Evolutionary conservation across 2,888 invertebrate genomes (phyloP).

Genomic region (Aspidiotus rigidus): DNA sequence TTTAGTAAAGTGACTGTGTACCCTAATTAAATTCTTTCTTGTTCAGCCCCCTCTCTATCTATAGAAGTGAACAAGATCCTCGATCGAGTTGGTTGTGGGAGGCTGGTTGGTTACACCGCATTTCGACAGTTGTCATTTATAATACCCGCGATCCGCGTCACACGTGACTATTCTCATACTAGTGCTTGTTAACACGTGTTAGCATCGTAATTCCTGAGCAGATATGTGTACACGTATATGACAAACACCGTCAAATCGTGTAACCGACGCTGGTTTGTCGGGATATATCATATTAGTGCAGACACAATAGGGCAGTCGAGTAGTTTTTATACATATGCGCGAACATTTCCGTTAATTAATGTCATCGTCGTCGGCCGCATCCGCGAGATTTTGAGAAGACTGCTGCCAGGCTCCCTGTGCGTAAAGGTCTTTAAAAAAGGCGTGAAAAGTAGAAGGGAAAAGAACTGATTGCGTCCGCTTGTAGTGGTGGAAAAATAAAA

Average conservation of each 20-base stretch:
- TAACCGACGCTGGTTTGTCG: neutral
- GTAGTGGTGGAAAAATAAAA: slow-evolving; percentile 7
- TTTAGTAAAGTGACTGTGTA: too few relatives aligned
- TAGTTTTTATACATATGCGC: slow-evolving; percentile 23
- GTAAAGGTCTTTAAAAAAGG: neutral
- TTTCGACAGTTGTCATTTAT: neutral
- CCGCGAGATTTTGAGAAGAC: too few relatives aligned
- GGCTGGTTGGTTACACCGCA: too few relatives aligned
- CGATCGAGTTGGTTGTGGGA: too few relatives aligned
- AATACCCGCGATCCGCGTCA: neutral
- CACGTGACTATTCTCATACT: neutral
- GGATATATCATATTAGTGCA: neutral
- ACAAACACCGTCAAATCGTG: neutral
- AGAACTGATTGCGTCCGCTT: neutral
- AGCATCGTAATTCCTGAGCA: neutral
- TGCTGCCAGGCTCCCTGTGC: too few relatives aligned
- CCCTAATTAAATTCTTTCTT: too few relatives aligned
- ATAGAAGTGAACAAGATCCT: too few relatives aligned
- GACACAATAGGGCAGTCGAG: neutral
- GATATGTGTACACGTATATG: neutral
- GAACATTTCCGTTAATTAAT: slow-evolving; percentile 33
- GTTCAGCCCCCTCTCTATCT: too few relatives aligned
- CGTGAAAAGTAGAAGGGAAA: slow-evolving; percentile 22
- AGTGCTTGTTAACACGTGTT: neutral
- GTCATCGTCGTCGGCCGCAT: slow-evolving; percentile 15